Base-by-base conservation (phyloP, 1,140 invertebrate species). In the Oryctes rhinoceros region DNA sequence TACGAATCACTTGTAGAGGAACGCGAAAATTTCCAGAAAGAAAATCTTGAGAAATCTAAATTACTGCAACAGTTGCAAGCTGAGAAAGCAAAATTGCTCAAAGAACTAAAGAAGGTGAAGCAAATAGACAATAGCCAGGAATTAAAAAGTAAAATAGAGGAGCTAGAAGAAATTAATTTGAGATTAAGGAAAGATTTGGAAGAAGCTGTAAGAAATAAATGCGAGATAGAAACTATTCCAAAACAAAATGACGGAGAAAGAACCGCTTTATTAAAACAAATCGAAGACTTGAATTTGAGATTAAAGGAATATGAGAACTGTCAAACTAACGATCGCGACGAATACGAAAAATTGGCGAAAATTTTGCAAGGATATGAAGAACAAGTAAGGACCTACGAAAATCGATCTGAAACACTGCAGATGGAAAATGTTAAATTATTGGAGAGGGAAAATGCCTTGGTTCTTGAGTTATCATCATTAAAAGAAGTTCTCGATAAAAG, bases 311-410 rank as follows among this genome's bases (percentile, higher is more conserved):
- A 78, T 18, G 47, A 78, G 62, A 59, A 13, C 35, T 49, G 47
- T 24, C 47, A 59, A 13, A 20, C n/a, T 13, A 80, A 82, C 59
- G 83, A 85, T 78, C 74, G 76, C 24, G 84, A 84, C 78, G 82
- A 83, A 65, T 83, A 76, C 74, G 71, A 81, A 24, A 85, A 85
- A 80, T 80, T 85, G 49, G 83, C 82, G 10, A 53, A 44, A 13
- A 85, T 85, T 77, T 78, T 85, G 24, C 83, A 85, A 78, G 82
- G 75, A 15, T 86, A 86, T 48, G 84, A 86, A 79, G 78, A 83
- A 48, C 82, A 84, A 82, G 83, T 86, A 7, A 82, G 71, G 53
- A 59, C 3, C 4, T 78, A 78, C 15, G 35, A 78, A 35, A n/a
- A 78, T 24, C 47, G 74, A 35, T 30, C n/a, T 9, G 48, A 71